Base-by-base conservation (phyloP, 2,113 vertebrate species). In the Pundamilia nyererei region DNA sequence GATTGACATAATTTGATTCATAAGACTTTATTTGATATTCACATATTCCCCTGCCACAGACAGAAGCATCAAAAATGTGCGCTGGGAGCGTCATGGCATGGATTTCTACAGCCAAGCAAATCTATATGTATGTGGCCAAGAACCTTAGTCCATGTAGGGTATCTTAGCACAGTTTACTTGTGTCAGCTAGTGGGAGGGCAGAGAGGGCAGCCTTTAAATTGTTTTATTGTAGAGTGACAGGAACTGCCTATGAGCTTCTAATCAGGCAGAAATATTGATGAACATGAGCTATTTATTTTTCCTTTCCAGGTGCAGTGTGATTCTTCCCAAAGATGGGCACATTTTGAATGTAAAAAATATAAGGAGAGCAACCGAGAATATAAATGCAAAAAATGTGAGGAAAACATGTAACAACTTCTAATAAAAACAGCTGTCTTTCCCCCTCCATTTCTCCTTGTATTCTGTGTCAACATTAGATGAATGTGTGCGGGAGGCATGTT, bases 111-210 rank as follows among this genome's bases (percentile, higher is more conserved):
- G 53, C 0, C 53, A 12, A 7, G 2, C 2, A 55, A 24, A 55
- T 55, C 21, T 13, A 13, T 13, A 55, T 26, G 21, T 24, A 0
- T 55, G 11, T 55, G 54, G 6, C 12, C 21, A 55, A 55, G 0
- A 55, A 55, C 54, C 21, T 7, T 0, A 14, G 6, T 55, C 54
- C 21, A 26, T 55, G 21, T 26, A 14, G 6, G 54, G 6, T 0
- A 26, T 56, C 54, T 0, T 54, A 54, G 1, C 10, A 54, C 53
- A 24, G 53, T 54, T 54, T 24, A 24, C 10, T 54, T 21, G n/a
- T 24, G 53, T 54, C 53, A 45, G 42, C 13, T 45, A 15, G 42
- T 15, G 42, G 13, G 42, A 15, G 42, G 42, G 42, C 42, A 7
- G 42, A 6, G 42, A 15, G 42, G 42, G 42, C 42, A 7, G 42